These are phyloP conservation scores for Caenorhabditis afra DNA, from an alignment of 2,888 invertebrate species.

Conservation along the genomic window DNA sequence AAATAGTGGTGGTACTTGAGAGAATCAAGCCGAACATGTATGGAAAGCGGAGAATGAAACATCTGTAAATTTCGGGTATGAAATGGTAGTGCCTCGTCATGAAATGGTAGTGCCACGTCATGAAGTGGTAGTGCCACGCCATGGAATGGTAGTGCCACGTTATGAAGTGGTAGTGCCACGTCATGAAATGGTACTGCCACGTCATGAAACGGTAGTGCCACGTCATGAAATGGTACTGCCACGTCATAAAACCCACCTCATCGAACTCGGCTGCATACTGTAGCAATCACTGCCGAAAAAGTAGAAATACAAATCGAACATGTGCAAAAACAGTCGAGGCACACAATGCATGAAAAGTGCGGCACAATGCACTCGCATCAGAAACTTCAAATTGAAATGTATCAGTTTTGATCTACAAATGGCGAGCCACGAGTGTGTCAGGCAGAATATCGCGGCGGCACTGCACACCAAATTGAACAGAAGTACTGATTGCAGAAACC, in stretches of 20 bases:
- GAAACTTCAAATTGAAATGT: slow-evolving; percentile 44
- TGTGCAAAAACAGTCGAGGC: slow-evolving; percentile 26
- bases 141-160: too few relatives aligned
- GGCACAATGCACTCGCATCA: slow-evolving; percentile 45
- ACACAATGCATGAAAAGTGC: slow-evolving; percentile 43
- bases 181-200: too few relatives aligned
- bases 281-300: slow-evolving; percentile 40
- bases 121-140: too few relatives aligned
- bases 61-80: slow-evolving; percentile 14
- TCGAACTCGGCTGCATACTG: slow-evolving; percentile 43
- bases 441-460: slow-evolving; percentile 21
- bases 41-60: slow-evolving; percentile 39
- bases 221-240: too few relatives aligned
- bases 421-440: slow-evolving; percentile 26
- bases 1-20: slow-evolving; percentile 43
- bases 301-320: slow-evolving; percentile 37
- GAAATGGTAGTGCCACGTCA: too few relatives aligned
- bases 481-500: slow-evolving; percentile 36
- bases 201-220: too few relatives aligned
- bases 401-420: slow-evolving; percentile 44
- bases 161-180: too few relatives aligned
- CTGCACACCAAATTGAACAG: slow-evolving; percentile 37
- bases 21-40: slow-evolving; percentile 50
- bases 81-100: background rate
- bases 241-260: slow-evolving; percentile 2